Evolutionary conservation across 2,888 invertebrate species (phyloP), one percentile per base, ranked within the genome.

Genomic region (Rhagonycha lutea): DNA sequence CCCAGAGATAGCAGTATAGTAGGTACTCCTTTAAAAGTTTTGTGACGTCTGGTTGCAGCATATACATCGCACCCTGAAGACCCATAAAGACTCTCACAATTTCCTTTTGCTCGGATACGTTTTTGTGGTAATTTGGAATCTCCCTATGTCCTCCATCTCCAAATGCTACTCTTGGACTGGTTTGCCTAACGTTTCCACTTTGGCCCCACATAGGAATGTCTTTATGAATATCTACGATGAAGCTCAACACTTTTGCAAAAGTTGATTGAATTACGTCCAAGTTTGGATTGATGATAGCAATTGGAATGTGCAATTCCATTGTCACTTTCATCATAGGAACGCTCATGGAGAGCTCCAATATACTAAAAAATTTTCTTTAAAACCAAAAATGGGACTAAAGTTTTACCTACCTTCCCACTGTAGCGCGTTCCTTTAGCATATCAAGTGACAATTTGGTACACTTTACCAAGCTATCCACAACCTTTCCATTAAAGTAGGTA

Each of bases 161-260:
- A 32, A 32, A 32, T 32, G 4, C 32, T 4, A 32, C 32, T n/a
- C 4, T 32, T 5, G 32, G n/a, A n/a, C 12, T 32, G 12, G 1
- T 32, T 12, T 32, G 32, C n/a, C 12, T 32, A 32, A n/a, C 12
- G 32, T 32, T 32, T 32, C 32, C 32, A 32, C 32, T 32, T 83
- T 95, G 94, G 9, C 95, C 95, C 96, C 96, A 97, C 87, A 94
- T 92, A 1, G 90, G 90, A 3, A 96, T 91, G 72, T 90, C 91
- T 81, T 94, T 93, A 83, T 94, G 92, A 7, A 92, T 91, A 81
- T 93, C 92, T 82, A 96, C 90, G 77, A 95, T 90, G 84, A 92
- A 92, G 80, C 91, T 91, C 47, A 94, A 88, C 79, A 92, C 91
- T 86, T 91, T 90, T 9, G 90, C 89, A 86, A 95, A 93, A 60